Evolutionary conservation across 2,888 invertebrate genomes (phyloP).

Genomic region (Myathropa florea): DNA sequence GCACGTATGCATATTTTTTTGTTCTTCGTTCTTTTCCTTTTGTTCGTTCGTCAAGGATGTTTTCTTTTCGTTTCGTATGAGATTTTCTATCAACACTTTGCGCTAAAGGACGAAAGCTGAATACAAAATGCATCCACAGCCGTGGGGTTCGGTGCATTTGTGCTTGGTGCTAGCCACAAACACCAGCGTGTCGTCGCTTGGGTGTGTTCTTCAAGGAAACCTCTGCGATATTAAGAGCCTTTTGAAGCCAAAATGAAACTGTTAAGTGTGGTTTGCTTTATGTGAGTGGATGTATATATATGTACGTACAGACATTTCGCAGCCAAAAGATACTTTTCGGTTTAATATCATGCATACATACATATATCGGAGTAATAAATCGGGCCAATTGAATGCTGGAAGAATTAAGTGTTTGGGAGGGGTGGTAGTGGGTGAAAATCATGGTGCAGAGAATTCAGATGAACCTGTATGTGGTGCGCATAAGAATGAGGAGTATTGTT

Average conservation of each 20-base stretch:
- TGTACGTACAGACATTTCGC: slow-evolving; percentile 2
- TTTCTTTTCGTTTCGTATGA: slow-evolving; percentile 1
- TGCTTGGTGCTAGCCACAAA: not conserved
- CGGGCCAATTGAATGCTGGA: slow-evolving; percentile 42
- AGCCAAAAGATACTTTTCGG: slow-evolving; percentile 7
- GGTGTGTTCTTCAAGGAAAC: slow-evolving; percentile 14
- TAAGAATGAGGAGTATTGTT: slow-evolving; percentile 23
- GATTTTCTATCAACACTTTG: slow-evolving; percentile 60
- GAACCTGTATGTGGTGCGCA: slow-evolving; percentile 19
- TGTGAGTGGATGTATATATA: not conserved
- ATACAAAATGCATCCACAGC: slow-evolving; percentile 50
- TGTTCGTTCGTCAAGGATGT: slow-evolving; percentile 48
- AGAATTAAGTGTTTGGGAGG: slow-evolving; percentile 23
- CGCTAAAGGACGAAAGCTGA: slow-evolving; percentile 61
- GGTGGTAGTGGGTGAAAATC: not conserved
- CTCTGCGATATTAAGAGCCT: not conserved
- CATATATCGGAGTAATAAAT: slow-evolving; percentile 35
- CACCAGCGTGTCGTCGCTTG: not conserved
- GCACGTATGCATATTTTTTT: slow-evolving; percentile 45
- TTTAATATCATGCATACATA: slow-evolving; percentile 19
- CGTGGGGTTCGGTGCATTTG: slow-evolving; percentile 31
- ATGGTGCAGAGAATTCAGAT: slow-evolving; percentile 18
- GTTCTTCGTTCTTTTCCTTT: not conserved
- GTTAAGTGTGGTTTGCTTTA: slow-evolving; percentile 20
- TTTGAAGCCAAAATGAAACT: slow-evolving; percentile 12